Percentiles rank a stretch among this genome's conserved stretches.
Evolutionary conservation across 2,888 invertebrate species (phyloP).

Genomic region (Himalopsyche kuldschensis): DNA sequence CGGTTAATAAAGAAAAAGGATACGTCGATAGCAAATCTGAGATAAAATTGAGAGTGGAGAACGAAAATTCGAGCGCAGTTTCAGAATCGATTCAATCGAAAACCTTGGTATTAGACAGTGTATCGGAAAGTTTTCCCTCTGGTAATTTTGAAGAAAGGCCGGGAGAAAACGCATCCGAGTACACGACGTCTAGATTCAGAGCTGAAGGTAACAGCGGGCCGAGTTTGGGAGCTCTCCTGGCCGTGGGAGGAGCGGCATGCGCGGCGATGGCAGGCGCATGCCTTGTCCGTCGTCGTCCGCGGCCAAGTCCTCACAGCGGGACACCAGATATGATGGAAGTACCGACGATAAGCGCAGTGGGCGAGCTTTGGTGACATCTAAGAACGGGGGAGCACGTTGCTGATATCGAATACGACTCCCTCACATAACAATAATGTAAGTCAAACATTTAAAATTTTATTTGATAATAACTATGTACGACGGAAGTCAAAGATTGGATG

Average conservation of each 20-base stretch:
- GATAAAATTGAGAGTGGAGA: slow-evolving; percentile 32
- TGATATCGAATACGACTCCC: slow-evolving; percentile 62
- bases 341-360: slow-evolving; percentile 60
- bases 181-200: slow-evolving; percentile 36
- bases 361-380: slow-evolving; percentile 73
- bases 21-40: slow-evolving; percentile 42
- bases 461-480: too few species aligned
- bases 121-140: neutral
- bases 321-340: slow-evolving; percentile 63
- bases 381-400: slow-evolving; percentile 59
- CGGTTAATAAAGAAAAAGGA: neutral
- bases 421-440: slow-evolving; percentile 60
- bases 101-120: neutral
- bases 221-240: slow-evolving; percentile 60
- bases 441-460: slow-evolving; percentile 34
- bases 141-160: slow-evolving; percentile 42
- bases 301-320: slow-evolving; percentile 41
- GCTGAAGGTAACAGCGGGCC: slow-evolving; percentile 53
- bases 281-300: slow-evolving; percentile 20
- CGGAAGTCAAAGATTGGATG: too few species aligned
- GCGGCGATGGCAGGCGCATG: slow-evolving; percentile 52
- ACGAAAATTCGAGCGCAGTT: neutral
- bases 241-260: slow-evolving; percentile 60
- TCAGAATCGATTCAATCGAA: slow-evolving; percentile 32
- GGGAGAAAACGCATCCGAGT: slow-evolving; percentile 47